Evolutionary conservation across 2,113 vertebrate species (phyloP).

Genomic region (Cacatua alba): DNA sequence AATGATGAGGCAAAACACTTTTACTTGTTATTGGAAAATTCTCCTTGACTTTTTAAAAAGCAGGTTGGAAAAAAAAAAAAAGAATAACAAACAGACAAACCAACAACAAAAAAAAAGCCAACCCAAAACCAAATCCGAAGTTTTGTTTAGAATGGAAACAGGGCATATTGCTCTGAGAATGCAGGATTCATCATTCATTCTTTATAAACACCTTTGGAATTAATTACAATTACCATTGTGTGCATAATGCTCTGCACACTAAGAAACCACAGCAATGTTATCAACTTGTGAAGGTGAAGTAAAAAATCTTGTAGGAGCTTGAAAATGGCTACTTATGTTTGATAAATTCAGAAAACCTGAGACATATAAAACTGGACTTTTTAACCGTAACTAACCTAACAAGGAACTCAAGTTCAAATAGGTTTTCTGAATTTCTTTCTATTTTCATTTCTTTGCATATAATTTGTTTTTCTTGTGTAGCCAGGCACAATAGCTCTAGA

Average conservation of each 20-base stretch:
- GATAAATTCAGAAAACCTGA: background rate
- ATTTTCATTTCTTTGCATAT: accelerated
- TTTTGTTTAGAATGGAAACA: background rate
- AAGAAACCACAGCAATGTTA: background rate
- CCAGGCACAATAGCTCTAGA: background rate
- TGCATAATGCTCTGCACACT: background rate
- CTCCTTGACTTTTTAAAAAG: background rate
- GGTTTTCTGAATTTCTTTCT: background rate
- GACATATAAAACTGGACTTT: background rate
- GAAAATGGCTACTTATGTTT: background rate
- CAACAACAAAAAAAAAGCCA: accelerated
- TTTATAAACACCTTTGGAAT: background rate
- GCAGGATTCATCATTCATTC: background rate
- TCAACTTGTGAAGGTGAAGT: background rate
- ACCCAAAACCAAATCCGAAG: background rate
- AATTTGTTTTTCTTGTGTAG: background rate
- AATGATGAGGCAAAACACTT: background rate
- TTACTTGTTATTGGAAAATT: background rate
- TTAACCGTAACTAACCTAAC: background rate
- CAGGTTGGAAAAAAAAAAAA: background rate
- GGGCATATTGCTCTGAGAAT: background rate
- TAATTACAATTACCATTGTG: background rate
- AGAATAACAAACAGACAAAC: accelerated
- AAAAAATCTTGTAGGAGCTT: background rate
- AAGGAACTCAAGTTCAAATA: background rate